phyloP scores from a whole-genome alignment of 2,113 vertebrate species.

The Hystrix cristata region DNA sequence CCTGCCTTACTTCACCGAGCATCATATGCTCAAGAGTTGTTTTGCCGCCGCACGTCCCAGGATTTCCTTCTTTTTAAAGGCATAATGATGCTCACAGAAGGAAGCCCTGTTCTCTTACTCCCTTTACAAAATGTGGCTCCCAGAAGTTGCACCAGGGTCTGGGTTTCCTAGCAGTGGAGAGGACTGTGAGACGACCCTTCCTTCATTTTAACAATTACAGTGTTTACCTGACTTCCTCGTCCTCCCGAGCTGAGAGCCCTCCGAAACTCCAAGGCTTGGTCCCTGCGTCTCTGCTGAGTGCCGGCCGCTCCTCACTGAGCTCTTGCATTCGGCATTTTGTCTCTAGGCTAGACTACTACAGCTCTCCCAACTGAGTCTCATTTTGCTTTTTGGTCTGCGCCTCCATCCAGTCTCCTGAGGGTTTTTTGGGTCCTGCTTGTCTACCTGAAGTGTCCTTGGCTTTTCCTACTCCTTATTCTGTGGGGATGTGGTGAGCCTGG shows the following conservation, averaged over 20 bases:
- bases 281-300: background rate
- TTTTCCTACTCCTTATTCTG: background rate
- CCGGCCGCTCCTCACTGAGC: background rate
- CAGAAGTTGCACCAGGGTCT: background rate
- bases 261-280: background rate
- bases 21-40: background rate
- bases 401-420: background rate
- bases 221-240: background rate
- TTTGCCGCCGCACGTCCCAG: background rate
- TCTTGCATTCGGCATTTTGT: background rate
- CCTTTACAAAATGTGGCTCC: background rate
- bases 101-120: background rate
- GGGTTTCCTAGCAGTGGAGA: background rate
- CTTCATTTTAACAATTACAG: background rate
- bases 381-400: background rate
- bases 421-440: background rate
- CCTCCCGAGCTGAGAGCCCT: background rate
- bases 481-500: background rate
- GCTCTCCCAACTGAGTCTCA: background rate
- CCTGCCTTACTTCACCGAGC: background rate
- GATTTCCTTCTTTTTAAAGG: background rate
- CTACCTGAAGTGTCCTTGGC: background rate
- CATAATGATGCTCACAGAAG: background rate
- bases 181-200: background rate
- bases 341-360: background rate